A percentile compares a stretch with the other conserved stretches of the same genome.
Evolutionary conservation across 2,888 invertebrate genomes (phyloP).

Genomic region (Synanthedon vespiformis): DNA sequence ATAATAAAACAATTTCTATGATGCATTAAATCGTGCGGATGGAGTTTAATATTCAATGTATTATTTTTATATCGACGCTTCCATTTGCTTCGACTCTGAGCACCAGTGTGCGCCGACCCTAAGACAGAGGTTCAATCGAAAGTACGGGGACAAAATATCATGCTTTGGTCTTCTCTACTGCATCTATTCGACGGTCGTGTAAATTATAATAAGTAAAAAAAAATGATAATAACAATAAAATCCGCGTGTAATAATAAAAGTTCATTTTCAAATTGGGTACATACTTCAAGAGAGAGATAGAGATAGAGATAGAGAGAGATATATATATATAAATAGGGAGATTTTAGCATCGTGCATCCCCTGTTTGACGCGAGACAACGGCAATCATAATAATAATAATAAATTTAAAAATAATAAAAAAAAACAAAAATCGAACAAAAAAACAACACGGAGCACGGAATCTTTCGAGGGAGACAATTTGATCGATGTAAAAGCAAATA

Average conservation of each 20-base stretch:
- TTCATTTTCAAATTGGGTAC: slow-evolving; percentile 5
- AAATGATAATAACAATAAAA: no score
- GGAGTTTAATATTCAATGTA: no score
- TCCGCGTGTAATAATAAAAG: neutral
- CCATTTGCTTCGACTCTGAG: no score
- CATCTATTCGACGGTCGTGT: slow-evolving; percentile 14
- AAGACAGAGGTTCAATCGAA: slow-evolving; percentile 23
- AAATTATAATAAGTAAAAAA: neutral
- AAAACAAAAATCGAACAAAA: slow-evolving; percentile 23
- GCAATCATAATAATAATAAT: slow-evolving; percentile 18
- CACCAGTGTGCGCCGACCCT: slow-evolving; percentile 2
- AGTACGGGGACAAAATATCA: slow-evolving; percentile 42
- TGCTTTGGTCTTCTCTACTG: slow-evolving; percentile 36
- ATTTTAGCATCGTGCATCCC: slow-evolving; percentile 69
- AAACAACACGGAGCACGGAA: slow-evolving; percentile 49
- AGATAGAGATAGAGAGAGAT: slow-evolving; percentile 31
- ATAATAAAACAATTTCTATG: no score
- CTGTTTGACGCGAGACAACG: slow-evolving; percentile 59
- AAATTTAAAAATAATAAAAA: slow-evolving; percentile 14
- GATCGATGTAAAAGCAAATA: slow-evolving; percentile 24
- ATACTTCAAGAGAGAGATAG: slow-evolving; percentile 40
- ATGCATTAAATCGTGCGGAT: no score
- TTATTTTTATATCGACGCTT: no score
- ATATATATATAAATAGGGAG: slow-evolving; percentile 42
- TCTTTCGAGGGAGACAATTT: slow-evolving; percentile 66